These are phyloP conservation scores for Agelastica alni DNA, from an alignment of 2,888 invertebrate species.

Conservation along the genomic window DNA sequence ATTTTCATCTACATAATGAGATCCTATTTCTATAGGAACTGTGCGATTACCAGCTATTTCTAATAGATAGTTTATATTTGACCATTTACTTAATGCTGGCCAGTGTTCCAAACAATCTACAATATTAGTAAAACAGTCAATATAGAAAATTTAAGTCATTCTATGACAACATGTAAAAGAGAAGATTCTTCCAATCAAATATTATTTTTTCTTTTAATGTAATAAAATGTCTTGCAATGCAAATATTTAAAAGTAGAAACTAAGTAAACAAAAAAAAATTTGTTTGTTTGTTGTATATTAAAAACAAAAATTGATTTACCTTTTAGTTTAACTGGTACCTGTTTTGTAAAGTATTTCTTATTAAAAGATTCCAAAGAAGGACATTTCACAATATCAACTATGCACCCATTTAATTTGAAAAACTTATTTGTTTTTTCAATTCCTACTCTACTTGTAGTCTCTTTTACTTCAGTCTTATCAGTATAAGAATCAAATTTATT, in stretches of 20 bases:
- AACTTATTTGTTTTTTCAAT: conserved; percentile 45
- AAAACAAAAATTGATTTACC: too few relatives aligned
- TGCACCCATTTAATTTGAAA: conserved; percentile 48
- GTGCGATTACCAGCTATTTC: conserved; percentile 82
- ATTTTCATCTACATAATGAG: conserved; percentile 86
- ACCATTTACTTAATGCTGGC: conserved; percentile 86
- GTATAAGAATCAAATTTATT: conserved; percentile 13
- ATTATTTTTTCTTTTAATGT: background rate
- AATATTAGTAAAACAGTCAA: background rate
- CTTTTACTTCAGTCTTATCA: background rate
- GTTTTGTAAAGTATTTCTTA: conserved; percentile 59
- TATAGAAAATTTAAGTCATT: too few relatives aligned
- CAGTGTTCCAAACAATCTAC: conserved; percentile 78
- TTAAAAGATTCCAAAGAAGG: conserved; percentile 75
- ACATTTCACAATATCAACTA: conserved; percentile 56
- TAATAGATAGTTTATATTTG: conserved; percentile 71
- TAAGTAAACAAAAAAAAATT: background rate
- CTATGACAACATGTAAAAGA: too few relatives aligned
- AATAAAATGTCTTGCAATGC: background rate
- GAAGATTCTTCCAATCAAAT: too few relatives aligned
- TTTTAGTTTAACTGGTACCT: conserved; percentile 71
- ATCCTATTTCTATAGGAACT: conserved; percentile 94
- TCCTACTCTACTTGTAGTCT: conserved; percentile 29
- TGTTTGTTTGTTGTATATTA: background rate
- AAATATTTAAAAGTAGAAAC: background rate